Percentiles rank a stretch among this genome's conserved stretches.
phyloP scores from a whole-genome alignment of 2,888 invertebrate species.

The Acronicta aceris region DNA sequence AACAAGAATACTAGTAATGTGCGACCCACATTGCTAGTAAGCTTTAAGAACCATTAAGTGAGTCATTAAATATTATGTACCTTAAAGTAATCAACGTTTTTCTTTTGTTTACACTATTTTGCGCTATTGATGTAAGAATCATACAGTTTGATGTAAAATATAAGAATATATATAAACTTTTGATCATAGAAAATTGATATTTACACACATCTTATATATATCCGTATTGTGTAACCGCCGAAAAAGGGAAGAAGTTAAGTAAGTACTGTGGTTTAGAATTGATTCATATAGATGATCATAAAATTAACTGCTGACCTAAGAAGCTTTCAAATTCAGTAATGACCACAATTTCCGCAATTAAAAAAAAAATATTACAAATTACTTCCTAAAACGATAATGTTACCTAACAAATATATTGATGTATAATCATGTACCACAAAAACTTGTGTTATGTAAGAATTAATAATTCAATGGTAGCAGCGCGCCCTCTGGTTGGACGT shows the following conservation, averaged over 20 bases:
- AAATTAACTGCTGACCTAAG: constrained; percentile 16
- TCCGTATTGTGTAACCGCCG: too few species aligned
- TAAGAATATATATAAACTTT: too few species aligned
- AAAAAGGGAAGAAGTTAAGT: not conserved
- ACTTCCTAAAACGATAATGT: constrained; percentile 13
- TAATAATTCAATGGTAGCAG: constrained; percentile 49
- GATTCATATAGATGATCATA: not conserved
- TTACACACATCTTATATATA: too few species aligned
- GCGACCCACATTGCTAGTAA: too few species aligned
- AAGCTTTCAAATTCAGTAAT: constrained; percentile 10
- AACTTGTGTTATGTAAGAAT: constrained; percentile 38
- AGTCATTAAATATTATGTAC: too few species aligned
- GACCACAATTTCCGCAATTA: constrained; percentile 11
- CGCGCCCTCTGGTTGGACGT: constrained; percentile 28
- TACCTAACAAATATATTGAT: constrained; percentile 18
- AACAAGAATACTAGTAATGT: too few species aligned
- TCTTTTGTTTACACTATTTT: too few species aligned
- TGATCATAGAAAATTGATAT: too few species aligned
- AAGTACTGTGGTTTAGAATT: not conserved
- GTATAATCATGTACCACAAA: constrained; percentile 36
- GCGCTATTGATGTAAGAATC: too few species aligned
- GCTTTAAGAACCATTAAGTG: too few species aligned
- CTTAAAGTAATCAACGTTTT: too few species aligned
- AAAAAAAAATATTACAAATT: constrained; percentile 1
- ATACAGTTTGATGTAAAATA: too few species aligned